Evolutionary conservation across 2,113 vertebrate species (phyloP).

Genomic region (Sula dactylatra): DNA sequence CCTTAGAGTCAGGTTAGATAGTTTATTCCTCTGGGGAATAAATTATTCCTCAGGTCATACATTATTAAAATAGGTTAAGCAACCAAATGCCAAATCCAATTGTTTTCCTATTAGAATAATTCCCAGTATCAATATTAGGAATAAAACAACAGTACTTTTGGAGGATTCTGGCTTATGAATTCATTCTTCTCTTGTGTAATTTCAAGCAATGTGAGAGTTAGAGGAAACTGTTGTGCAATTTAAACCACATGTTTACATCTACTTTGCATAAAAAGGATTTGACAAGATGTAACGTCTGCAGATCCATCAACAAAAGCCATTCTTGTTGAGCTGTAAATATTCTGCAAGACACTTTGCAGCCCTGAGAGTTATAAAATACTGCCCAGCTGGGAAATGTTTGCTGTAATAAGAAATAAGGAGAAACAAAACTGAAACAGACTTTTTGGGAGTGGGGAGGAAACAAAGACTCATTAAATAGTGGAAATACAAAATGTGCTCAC

Average conservation of each 20-base stretch:
- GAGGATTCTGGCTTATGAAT: constrained; percentile 16
- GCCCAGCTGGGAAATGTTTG: not conserved
- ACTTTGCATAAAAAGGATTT: constrained; percentile 58
- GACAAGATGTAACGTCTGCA: constrained; percentile 17
- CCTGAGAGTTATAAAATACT: not conserved
- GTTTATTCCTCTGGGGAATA: constrained; percentile 9
- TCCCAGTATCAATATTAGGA: constrained; percentile 28
- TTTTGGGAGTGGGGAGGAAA: not conserved
- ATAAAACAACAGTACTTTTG: constrained; percentile 22
- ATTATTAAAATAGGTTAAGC: constrained; percentile 44
- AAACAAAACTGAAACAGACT: not conserved
- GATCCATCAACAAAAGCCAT: not conserved
- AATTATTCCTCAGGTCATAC: not conserved
- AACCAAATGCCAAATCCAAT: constrained; percentile 20
- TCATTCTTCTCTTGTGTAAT: constrained; percentile 38
- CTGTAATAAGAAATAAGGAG: not conserved
- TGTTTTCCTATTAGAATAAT: constrained; percentile 39
- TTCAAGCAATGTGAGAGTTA: not conserved
- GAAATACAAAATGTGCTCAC: not conserved
- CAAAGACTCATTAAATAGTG: not conserved
- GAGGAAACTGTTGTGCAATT: constrained; percentile 57
- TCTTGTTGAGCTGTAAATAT: constrained; percentile 22
- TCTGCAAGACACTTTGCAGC: not conserved
- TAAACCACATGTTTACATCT: constrained; percentile 51
- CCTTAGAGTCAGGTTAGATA: not conserved